Base-by-base conservation (phyloP, 2,113 vertebrate species). In the Scomber colias region DNA sequence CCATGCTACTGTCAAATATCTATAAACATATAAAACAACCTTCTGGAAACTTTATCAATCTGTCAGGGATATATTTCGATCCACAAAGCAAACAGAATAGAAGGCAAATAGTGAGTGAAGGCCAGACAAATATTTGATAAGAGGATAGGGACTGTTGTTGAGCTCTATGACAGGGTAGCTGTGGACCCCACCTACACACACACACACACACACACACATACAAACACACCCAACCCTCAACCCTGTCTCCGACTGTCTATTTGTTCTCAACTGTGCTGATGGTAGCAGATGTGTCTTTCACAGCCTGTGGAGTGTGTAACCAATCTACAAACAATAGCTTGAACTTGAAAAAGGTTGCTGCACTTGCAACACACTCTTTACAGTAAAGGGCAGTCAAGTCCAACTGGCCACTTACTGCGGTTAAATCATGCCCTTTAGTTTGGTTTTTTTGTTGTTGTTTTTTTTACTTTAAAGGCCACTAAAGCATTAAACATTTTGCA, bases 41-140 rank as follows among this genome's bases (percentile, higher is more conserved):
- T 94, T 90, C 87, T 89, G 92, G 91, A 92, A 92, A 87, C 90
- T 61, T 74, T 65, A 77, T 77, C 84, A 87, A 79, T 90, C 84
- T 81, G 87, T 77, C 87, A 90, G 79, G 81, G 90, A 89, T 87
- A 91, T 48, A 88, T 92, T 90, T 93, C 90, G 94, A 95, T 95
- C 95, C 94, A 90, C 90, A 94, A 87, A 93, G 95, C 89, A 96
- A 97, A 96, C 88, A 96, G 84, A 93, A 86, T 93, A 57, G 19
- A 94, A 94, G 86, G 91, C 94, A 97, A 97, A 97, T 92, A 96
- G 68, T 75, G 92, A 90, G 89, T 93, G 95, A 97, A 97, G 95
- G 95, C 94, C 95, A 93, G 86, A 95, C 94, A 96, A 97, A 97
- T 96, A 97, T 96, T 96, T 96, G 94, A 95, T 94, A 96, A 95